Base-by-base conservation (phyloP, 2,113 vertebrate species). In the Zootoca vivipara region DNA sequence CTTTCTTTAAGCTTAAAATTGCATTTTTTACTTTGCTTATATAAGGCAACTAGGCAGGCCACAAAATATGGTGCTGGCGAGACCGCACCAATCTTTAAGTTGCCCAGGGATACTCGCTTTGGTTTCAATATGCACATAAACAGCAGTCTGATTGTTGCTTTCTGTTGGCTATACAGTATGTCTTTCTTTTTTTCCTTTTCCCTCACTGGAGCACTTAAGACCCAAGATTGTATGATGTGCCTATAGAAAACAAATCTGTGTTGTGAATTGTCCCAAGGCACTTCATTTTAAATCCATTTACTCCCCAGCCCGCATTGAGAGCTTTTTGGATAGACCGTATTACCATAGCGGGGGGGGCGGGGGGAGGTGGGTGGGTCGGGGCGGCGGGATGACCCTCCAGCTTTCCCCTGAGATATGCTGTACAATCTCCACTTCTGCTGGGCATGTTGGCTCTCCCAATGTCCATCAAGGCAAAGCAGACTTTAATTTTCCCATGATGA, bases 161-260 rank as follows among this genome's bases (percentile, higher is more conserved):
- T 65, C 64, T 7, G 5, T 84, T 85, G 90, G 42, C 72, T 92
- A 88, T 90, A n/a, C n/a, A n/a, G n/a, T n/a, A 90, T 92, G 56
- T 65, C 3, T 94, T 1, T 91, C 91, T 67, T 1, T 46, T 46
- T 46, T 46, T 10, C 46, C 46, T 52, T 52, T 69, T 0, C 40
- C 33, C 26, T 90, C 18, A 90, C 56, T 73, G 35, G 91, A 81
- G 46, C 88, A 82, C 89, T 94, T 16, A 52, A 46, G 20, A 35
- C 10, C 22, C 58, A 22, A 30, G 74, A 46, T 78, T 78, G 30
- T 86, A n/a, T 8, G 67, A 67, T 46, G 62, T 10, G 4, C 40
- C 26, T 3, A 26, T 52, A 46, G 74, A 42, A 86, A 78, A 86
- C 91, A 64, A 89, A 91, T 5, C 70, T 62, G 35, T 89, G 86